A percentile compares a stretch with the other conserved stretches of the same genome.
These are phyloP conservation scores for Delichon dasypus DNA, from an alignment of 2,797 vertebrate species.

Conservation along the genomic window DNA sequence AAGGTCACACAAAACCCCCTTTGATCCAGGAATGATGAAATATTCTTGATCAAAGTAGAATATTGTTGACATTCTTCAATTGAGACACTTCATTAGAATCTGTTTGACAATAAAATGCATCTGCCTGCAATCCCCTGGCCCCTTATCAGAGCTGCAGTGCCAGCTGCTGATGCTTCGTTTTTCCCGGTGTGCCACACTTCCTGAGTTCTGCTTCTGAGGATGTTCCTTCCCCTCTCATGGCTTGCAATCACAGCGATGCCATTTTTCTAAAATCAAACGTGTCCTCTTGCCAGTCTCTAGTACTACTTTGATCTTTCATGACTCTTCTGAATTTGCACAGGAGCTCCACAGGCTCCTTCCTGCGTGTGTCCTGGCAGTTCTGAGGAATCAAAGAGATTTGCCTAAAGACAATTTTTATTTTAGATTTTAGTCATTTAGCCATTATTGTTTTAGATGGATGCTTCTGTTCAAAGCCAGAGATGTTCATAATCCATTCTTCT, in stretches of 20 bases:
- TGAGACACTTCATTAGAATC: slow-evolving; percentile 55
- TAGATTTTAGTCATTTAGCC: background rate
- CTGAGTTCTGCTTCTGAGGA: background rate
- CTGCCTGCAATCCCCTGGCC: background rate
- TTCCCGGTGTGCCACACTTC: background rate
- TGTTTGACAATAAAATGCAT: slow-evolving; percentile 46
- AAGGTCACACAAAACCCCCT: background rate
- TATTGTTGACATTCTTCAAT: slow-evolving; percentile 19
- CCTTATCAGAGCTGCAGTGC: background rate
- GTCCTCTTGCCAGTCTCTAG: background rate
- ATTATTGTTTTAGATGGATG: background rate
- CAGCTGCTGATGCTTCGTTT: background rate
- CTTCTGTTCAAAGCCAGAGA: background rate
- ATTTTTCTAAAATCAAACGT: background rate
- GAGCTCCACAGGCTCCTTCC: background rate
- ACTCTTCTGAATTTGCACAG: background rate
- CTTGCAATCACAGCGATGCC: background rate
- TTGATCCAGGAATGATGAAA: slow-evolving; percentile 18
- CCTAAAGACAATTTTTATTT: background rate
- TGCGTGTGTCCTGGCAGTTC: background rate
- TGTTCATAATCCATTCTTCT: background rate
- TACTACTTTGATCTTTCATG: background rate
- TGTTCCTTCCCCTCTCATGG: background rate
- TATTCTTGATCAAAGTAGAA: slow-evolving; percentile 43
- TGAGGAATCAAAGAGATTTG: background rate